phyloP scores from a whole-genome alignment of 2,888 invertebrate genomes.

The Cerceris ruficornis region DNA sequence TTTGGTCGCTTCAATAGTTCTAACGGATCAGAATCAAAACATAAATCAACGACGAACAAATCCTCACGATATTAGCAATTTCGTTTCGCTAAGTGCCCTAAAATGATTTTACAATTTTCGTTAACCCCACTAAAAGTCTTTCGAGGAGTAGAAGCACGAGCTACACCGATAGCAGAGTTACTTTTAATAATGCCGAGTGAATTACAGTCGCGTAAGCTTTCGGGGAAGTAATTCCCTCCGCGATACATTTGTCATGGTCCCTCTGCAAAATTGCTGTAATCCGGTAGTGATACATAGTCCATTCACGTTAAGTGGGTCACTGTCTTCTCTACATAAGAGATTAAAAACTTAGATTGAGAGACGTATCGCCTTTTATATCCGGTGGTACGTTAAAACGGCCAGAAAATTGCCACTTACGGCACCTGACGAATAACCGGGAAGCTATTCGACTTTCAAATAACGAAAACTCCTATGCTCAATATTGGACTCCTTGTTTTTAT shows the following conservation, averaged over 20 bases:
- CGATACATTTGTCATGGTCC: conserved; percentile 27
- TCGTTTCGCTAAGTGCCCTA: too few species aligned
- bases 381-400: conserved; percentile 35
- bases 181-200: background rate
- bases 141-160: background rate
- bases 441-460: conserved; percentile 26
- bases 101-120: background rate
- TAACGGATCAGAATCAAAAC: too few species aligned
- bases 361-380: conserved; percentile 33
- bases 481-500: conserved; percentile 37
- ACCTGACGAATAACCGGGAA: conserved; percentile 17
- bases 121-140: background rate
- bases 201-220: conserved; percentile 16
- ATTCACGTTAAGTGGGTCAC: conserved; percentile 49
- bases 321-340: conserved; percentile 33
- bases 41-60: too few species aligned
- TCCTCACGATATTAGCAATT: too few species aligned
- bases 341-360: conserved; percentile 44
- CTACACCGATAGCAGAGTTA: conserved; percentile 21
- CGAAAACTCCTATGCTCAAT: conserved; percentile 23
- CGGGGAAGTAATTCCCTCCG: background rate
- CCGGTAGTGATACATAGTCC: conserved; percentile 47
- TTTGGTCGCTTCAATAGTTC: too few species aligned
- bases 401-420: conserved; percentile 41
- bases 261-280: conserved; percentile 37